Conservation (phyloP, 2,797 vertebrate genomes). For the Molossus molossus region DNA sequence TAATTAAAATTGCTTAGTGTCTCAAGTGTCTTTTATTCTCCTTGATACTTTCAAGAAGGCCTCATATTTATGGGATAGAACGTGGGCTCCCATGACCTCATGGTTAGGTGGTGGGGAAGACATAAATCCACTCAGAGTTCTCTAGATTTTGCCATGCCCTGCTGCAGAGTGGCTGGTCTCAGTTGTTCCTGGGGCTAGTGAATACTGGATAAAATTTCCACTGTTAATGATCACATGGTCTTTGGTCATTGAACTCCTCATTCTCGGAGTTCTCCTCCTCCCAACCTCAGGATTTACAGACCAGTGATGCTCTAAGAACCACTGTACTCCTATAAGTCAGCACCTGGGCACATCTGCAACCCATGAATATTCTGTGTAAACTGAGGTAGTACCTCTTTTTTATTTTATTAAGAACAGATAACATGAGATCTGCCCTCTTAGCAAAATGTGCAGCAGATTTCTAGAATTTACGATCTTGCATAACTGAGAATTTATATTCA, state of each 20-base stretch:
- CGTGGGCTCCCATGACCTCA: neutral
- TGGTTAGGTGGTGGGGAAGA: neutral
- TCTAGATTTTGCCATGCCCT: neutral
- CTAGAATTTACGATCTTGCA: neutral
- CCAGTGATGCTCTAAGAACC: neutral
- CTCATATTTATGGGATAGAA: neutral
- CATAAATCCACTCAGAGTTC: neutral
- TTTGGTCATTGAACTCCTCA: neutral
- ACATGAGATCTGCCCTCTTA: neutral
- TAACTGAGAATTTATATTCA: neutral
- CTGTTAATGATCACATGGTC: neutral
- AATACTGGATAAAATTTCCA: neutral
- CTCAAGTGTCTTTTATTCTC: neutral
- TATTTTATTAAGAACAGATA: neutral
- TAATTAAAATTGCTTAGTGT: neutral
- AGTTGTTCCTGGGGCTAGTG: neutral
- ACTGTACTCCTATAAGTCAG: neutral
- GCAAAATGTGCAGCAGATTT: neutral
- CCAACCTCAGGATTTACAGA: neutral
- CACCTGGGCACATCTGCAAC: neutral
- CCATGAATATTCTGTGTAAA: neutral
- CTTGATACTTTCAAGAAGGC: neutral
- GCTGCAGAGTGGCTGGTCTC: neutral
- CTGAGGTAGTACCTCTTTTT: neutral
- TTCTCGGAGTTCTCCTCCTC: neutral